Percentiles rank a stretch among this genome's conserved stretches.
phyloP scores from a whole-genome alignment of 2,888 invertebrate genomes.

The Apoda limacodes region DNA sequence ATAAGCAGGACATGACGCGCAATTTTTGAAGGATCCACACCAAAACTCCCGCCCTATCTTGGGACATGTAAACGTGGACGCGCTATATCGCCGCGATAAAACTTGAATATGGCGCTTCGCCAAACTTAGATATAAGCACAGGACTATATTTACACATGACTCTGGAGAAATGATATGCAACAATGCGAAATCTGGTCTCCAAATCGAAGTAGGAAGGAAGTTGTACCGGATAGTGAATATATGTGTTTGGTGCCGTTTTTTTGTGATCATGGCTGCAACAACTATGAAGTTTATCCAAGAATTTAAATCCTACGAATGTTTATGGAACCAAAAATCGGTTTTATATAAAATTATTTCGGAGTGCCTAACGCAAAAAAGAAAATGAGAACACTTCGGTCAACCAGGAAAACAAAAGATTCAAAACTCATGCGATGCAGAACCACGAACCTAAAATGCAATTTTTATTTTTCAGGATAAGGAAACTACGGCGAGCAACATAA shows the following conservation, averaged over 20 bases:
- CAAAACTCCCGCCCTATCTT: too few species aligned
- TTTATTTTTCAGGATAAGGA: slow-evolving; percentile 11
- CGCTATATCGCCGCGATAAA: too few species aligned
- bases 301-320: slow-evolving; percentile 15
- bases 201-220: slow-evolving; percentile 17
- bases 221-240: slow-evolving; percentile 12
- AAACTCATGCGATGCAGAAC: slow-evolving; percentile 10
- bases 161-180: too few species aligned
- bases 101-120: too few species aligned
- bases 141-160: too few species aligned
- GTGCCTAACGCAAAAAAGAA: slow-evolving; percentile 13
- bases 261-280: slow-evolving; percentile 15
- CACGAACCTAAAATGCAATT: slow-evolving; percentile 7
- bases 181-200: too few species aligned
- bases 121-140: too few species aligned
- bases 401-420: slow-evolving; percentile 8
- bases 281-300: slow-evolving; percentile 14
- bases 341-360: slow-evolving; percentile 12
- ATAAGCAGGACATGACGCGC: too few species aligned
- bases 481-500: slow-evolving; percentile 2
- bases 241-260: slow-evolving; percentile 11
- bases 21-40: too few species aligned
- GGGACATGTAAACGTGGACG: too few species aligned
- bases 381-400: slow-evolving; percentile 13
- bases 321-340: slow-evolving; percentile 14